Percentiles rank a stretch among this genome's conserved stretches.
phyloP scores from a whole-genome alignment of 2,888 invertebrate species.

The Aleiodes testaceus region DNA sequence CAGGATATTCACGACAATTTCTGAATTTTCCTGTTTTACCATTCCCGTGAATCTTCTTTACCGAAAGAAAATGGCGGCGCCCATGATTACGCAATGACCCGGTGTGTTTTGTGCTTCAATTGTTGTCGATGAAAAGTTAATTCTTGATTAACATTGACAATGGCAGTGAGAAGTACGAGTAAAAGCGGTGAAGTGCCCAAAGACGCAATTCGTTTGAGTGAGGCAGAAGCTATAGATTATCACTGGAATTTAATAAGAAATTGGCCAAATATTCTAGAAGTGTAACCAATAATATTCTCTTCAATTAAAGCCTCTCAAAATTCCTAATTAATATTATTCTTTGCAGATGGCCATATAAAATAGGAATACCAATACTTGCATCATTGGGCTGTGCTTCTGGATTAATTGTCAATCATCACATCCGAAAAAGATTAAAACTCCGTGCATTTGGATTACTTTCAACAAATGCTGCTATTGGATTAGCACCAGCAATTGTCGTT shows the following conservation, averaged over 20 bases:
- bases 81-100: no score
- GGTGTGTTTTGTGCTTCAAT: no score
- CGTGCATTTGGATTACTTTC: slow-evolving; percentile 76
- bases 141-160: no score
- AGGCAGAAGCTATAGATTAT: slow-evolving; percentile 77
- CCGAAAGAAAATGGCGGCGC: no score
- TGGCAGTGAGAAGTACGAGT: neutral
- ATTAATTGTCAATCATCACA: slow-evolving; percentile 78
- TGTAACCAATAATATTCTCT: slow-evolving; percentile 73
- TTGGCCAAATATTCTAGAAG: slow-evolving; percentile 78
- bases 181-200: slow-evolving; percentile 72
- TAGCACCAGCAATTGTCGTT: slow-evolving; percentile 77
- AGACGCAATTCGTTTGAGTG: slow-evolving; percentile 77
- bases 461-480: slow-evolving; percentile 77
- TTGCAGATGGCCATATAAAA: slow-evolving; percentile 75
- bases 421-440: slow-evolving; percentile 78
- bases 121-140: no score
- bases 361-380: slow-evolving; percentile 75
- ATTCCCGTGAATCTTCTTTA: no score
- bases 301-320: slow-evolving; percentile 7
- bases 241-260: slow-evolving; percentile 76
- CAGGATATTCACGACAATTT: no score
- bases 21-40: no score
- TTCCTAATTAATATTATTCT: slow-evolving; percentile 12
- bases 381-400: slow-evolving; percentile 75